Percentiles rank a stretch among this genome's conserved stretches.
phyloP scores from a whole-genome alignment of 2,113 vertebrate genomes.

The Embiotoca jacksoni region DNA sequence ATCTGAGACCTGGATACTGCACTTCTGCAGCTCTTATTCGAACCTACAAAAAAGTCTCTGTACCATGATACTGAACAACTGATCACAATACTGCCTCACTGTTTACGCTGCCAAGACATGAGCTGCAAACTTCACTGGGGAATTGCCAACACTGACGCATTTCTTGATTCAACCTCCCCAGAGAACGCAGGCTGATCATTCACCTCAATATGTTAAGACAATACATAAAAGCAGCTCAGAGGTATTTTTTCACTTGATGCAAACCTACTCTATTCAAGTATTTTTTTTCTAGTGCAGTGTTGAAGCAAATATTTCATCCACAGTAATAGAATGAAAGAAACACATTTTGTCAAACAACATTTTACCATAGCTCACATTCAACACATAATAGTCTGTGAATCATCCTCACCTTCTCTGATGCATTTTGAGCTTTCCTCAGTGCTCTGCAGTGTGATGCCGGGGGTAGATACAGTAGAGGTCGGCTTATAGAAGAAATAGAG shows the following conservation, averaged over 20 bases:
- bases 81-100: slow-evolving; percentile 28
- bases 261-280: slow-evolving; percentile 42
- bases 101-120: slow-evolving; percentile 41
- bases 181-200: slow-evolving; percentile 3
- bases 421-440: slow-evolving; percentile 74
- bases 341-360: slow-evolving; percentile 2
- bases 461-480: slow-evolving; percentile 82
- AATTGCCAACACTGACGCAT: slow-evolving; percentile 65
- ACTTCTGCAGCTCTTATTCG: slow-evolving; percentile 19
- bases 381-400: slow-evolving; percentile 47
- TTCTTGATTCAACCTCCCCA: slow-evolving; percentile 33
- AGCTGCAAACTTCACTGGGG: slow-evolving; percentile 68
- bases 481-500: slow-evolving; percentile 73
- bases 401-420: slow-evolving; percentile 78
- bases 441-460: slow-evolving; percentile 79
- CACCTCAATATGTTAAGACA: slow-evolving; percentile 20
- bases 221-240: slow-evolving; percentile 24
- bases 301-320: slow-evolving; percentile 33
- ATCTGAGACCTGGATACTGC: slow-evolving; percentile 30
- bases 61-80: slow-evolving; percentile 24
- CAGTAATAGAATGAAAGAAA: slow-evolving; percentile 17
- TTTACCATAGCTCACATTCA: slow-evolving; percentile 13
- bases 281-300: slow-evolving; percentile 47
- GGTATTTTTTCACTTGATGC: slow-evolving; percentile 27
- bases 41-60: slow-evolving; percentile 41